phyloP scores from a whole-genome alignment of 2,888 invertebrate genomes.

The Caradrina kadenii region DNA sequence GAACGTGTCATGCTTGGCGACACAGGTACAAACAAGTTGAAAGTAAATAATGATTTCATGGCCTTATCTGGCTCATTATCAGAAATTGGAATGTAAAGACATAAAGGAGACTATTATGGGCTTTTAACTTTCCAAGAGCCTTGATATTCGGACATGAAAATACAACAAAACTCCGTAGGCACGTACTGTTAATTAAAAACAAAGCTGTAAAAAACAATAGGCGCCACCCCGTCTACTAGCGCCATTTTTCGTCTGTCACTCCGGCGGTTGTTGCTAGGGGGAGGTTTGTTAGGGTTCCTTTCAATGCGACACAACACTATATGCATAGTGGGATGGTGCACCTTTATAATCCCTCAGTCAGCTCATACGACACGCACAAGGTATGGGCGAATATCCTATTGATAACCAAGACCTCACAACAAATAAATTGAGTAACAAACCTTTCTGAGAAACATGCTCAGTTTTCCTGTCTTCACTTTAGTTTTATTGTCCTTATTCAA shows the following conservation, averaged over 20 bases:
- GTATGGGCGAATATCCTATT: constrained; percentile 19
- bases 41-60: constrained; percentile 47
- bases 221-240: constrained; percentile 28
- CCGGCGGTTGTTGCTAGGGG: constrained; percentile 21
- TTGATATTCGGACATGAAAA: constrained; percentile 3
- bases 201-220: constrained; percentile 37
- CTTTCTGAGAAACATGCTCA: constrained; percentile 36
- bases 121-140: constrained; percentile 13
- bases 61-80: constrained; percentile 34
- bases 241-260: constrained; percentile 46
- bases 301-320: constrained; percentile 17
- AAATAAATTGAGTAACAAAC: constrained; percentile 40
- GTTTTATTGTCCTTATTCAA: background rate
- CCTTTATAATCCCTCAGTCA: constrained; percentile 22
- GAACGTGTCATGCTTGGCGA: constrained; percentile 55
- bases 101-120: constrained; percentile 1
- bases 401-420: constrained; percentile 23
- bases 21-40: constrained; percentile 53
- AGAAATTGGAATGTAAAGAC: constrained; percentile 24
- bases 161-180: constrained; percentile 7
- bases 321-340: constrained; percentile 14
- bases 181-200: constrained; percentile 42
- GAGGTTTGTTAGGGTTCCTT: constrained; percentile 35
- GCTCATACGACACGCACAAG: constrained; percentile 8
- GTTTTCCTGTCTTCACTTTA: constrained; percentile 14